A percentile compares a stretch with the other conserved stretches of the same genome.
Conservation (phyloP, 2,888 invertebrate genomes). For the Cephus nigrinus region DNA sequence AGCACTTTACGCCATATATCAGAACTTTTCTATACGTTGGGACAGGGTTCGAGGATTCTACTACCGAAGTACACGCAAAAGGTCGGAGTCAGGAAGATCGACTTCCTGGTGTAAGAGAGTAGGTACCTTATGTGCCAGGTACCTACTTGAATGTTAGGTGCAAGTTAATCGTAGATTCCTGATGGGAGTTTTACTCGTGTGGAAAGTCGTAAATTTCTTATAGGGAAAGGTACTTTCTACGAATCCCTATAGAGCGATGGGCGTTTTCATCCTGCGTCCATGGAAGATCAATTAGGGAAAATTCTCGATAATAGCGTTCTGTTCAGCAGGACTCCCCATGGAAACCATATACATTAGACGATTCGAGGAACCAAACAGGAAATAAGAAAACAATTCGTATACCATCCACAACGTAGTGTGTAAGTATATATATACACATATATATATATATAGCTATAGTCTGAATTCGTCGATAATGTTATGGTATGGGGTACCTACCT, state of each 20-base stretch:
- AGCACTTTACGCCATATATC: conserved; percentile 36
- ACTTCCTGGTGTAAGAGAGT: background rate
- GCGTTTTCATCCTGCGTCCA: background rate
- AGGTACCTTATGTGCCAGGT: background rate
- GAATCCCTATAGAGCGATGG: background rate
- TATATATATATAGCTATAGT: conserved; percentile 22
- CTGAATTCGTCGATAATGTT: conserved; percentile 30
- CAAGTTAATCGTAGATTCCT: background rate
- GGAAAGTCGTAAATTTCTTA: conserved; percentile 2
- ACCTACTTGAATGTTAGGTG: background rate
- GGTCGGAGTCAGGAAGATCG: conserved; percentile 4
- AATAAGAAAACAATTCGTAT: conserved; percentile 42
- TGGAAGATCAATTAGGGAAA: conserved; percentile 55
- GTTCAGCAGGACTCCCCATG: conserved; percentile 30
- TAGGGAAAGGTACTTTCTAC: background rate
- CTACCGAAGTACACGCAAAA: conserved; percentile 31
- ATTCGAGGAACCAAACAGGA: conserved; percentile 42
- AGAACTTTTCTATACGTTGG: conserved; percentile 30
- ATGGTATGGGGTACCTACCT: conserved; percentile 20
- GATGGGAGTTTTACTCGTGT: background rate
- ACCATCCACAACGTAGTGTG: background rate
- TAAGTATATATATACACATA: too few species aligned
- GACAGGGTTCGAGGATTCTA: conserved; percentile 27
- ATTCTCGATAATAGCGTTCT: conserved; percentile 53
- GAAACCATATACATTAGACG: conserved; percentile 30